A percentile compares a stretch with the other conserved stretches of the same genome.
Conservation (phyloP, 2,888 invertebrate genomes). For the Stratiomys singularior region DNA sequence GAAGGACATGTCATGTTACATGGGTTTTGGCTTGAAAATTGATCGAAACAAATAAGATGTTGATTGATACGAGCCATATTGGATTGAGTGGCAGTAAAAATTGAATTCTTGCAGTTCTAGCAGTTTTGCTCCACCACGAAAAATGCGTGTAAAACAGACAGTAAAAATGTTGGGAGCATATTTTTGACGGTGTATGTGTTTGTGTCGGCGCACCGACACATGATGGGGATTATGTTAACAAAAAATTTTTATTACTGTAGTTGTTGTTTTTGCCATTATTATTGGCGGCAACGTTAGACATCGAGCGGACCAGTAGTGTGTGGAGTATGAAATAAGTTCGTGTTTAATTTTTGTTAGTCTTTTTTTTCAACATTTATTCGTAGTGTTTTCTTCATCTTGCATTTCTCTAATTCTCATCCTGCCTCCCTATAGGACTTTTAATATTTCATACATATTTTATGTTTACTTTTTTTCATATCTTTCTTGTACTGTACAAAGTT, state of each 20-base stretch:
- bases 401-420: neutral
- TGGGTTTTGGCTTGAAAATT: no score
- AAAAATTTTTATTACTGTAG: slow-evolving; percentile 28
- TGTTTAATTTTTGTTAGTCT: no score
- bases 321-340: slow-evolving; percentile 32
- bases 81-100: no score
- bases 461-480: neutral
- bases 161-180: neutral
- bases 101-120: slow-evolving; percentile 20
- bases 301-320: slow-evolving; percentile 16
- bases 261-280: slow-evolving; percentile 44
- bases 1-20: no score
- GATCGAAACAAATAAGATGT: no score
- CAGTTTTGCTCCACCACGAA: slow-evolving; percentile 27
- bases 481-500: slow-evolving; percentile 42
- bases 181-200: slow-evolving; percentile 6
- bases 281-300: slow-evolving; percentile 20
- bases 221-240: neutral
- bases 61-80: no score
- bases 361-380: neutral
- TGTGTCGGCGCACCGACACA: neutral
- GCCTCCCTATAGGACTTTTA: neutral
- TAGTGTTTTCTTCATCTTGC: neutral
- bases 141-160: neutral
- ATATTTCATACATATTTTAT: slow-evolving; percentile 20